A percentile compares a stretch with the other conserved stretches of the same genome.
phyloP scores from a whole-genome alignment of 2,113 vertebrate genomes.

The Neomonachus schauinslandi region DNA sequence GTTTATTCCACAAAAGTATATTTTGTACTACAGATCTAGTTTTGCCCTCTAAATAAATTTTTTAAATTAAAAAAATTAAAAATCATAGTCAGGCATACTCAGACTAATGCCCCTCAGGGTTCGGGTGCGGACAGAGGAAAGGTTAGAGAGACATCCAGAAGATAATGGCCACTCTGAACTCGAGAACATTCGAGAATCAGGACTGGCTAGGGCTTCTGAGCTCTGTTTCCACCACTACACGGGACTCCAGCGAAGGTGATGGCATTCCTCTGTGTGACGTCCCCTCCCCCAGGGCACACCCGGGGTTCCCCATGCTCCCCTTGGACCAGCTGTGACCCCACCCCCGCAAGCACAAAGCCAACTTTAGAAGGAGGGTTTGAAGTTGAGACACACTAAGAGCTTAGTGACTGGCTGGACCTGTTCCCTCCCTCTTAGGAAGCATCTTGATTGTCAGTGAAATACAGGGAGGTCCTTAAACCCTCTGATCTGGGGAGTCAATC shows the following conservation, averaged over 20 bases:
- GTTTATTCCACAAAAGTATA: not conserved
- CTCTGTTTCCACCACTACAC: not conserved
- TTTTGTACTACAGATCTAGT: conserved; percentile 10
- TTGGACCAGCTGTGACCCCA: not conserved
- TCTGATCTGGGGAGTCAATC: not conserved
- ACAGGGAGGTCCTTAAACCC: not conserved
- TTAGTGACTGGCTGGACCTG: not conserved
- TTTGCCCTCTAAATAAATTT: not conserved
- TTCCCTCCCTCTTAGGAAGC: not conserved
- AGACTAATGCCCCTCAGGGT: not conserved
- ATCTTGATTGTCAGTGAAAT: not conserved
- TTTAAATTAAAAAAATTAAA: not conserved
- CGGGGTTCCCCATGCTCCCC: not conserved
- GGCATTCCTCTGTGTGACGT: not conserved
- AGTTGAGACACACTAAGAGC: not conserved
- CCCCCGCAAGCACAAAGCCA: not conserved
- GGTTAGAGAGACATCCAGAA: not conserved
- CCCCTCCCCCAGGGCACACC: not conserved
- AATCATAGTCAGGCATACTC: not conserved
- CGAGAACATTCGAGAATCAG: accelerated
- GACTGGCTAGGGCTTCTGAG: not conserved
- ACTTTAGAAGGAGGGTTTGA: not conserved
- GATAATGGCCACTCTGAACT: not conserved
- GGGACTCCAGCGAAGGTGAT: not conserved
- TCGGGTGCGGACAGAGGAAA: not conserved